Base-by-base conservation (phyloP, 2,888 invertebrate species). In the Aporophyla lueneburgensis region DNA sequence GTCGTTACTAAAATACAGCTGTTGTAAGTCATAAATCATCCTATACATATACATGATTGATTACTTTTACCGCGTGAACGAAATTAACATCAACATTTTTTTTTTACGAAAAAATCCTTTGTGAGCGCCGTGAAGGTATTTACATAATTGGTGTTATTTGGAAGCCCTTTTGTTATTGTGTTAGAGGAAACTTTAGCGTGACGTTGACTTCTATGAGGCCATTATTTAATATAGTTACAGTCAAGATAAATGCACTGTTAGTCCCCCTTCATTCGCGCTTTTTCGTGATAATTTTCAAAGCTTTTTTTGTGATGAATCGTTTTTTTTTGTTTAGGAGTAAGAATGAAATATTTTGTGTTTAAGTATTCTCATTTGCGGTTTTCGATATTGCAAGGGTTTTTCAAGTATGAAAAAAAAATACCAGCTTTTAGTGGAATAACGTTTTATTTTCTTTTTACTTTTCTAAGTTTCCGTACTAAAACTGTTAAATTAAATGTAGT, bases 11-110 rank as follows among this genome's bases (percentile, higher is more conserved):
- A 88, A 90, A 89, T 87, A 86, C 93, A 94, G 92, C 93, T 92
- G 93, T 92, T 93, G 87, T 90, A 78, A 85, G 90, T 88, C 91
- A 94, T 95, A 93, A 94, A 95, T 95, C 95, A 94, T 92, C 89
- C 91, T 91, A 91, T 92, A 92, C 90, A 91, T 92, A 91, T 91
- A 88, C 89, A 85, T 94, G 94, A 95, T 95, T 95, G 95, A 95
- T 95, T 91, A 77, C 92, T 88, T 91, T 92, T 80, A 89, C 80
- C 84, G 85, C 87, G 80, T 86, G 87, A 78, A 78, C 81, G 87
- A 92, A 93, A 93, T 94, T 93, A 94, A 91, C 91, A 92, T 92
- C 91, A 87, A 74, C 79, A 71, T 83, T 76, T 71, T 71, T 73
- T 84, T 83, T 73, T 78, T 65, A 81, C 67, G 71, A 62, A 54